Base-by-base conservation (phyloP, 2,888 invertebrate species). In the Opisthograptis luteolata region DNA sequence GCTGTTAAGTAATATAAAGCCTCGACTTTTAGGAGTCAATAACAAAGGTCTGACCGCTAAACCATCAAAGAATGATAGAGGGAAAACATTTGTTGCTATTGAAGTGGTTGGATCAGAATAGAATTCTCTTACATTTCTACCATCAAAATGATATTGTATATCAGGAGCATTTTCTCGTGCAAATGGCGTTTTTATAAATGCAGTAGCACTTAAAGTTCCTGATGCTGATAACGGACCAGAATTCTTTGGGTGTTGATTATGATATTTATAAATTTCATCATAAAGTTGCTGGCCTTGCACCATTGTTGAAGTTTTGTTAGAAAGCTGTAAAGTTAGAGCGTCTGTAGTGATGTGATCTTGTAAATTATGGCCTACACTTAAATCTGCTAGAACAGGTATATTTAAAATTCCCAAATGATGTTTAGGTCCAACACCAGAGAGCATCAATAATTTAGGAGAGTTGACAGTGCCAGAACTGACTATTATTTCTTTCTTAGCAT, bases 321-420 rank as follows among this genome's bases (percentile, higher is more conserved):
- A 85, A 8, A 94, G 58, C 24, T 69, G 57, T 25, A 88, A 42
- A 24, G 76, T 62, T 1, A 93, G 78, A 1, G 92, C 92, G 61
- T 93, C 92, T 4, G 92, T 91, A 0, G 95, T 95, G 0, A 95
- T 91, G 68, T 96, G 96, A 68, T 96, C 94, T 68, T 95, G 95
- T 1, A 96, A 82, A 75, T 96, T 96, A 58, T 91, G 84, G 0
- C 96, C 96, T 0, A 96, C 95, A 34, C 92, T 92, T 36, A 95
- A 81, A 78, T 95, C 92, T 31, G 92, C 84, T 2, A 95, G 72
- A 0, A 94, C 89, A 1, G 90, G 81, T 40, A 94, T 93, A 22
- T 87, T 81, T 4, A 91, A 68, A 45, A 75, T 75, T 47, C 83
- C 64, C 10, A 94, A 76, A 54, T 93, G 91, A 19, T 88, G 78